Base-by-base conservation (phyloP, 2,797 vertebrate species). In the Sebastes ruberrimus region DNA sequence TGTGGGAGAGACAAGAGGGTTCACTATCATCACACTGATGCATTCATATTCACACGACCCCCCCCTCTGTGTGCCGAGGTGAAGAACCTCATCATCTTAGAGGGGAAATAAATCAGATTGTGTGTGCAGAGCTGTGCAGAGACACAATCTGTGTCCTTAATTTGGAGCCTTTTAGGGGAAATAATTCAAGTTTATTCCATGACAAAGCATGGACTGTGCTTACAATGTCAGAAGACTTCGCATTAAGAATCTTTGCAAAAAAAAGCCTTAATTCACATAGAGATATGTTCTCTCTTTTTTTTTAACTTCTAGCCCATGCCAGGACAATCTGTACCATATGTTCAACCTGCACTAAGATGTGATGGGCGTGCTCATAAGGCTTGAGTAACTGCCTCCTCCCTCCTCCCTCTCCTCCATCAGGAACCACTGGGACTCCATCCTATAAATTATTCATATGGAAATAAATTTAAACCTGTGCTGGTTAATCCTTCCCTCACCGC, bases 361-460 rank as follows among this genome's bases (percentile, higher is more conserved):
- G 72, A 85, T 71, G 60, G 61, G 72, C 70, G 82, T 80, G 61
- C 69, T 83, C 74, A 67, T 63, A 32, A 81, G 27, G 61, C 55
- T 55, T 33, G 49, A 78, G 22, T 61, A 74, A 88, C 71, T 64
- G 71, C 81, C 61, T 62, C 32, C 33, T 16, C 49, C 38, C 25
- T 3, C n/a, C 13, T 3, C n/a, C 13, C 18, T 3, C 11, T 28
- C 73, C 38, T 68, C 73, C 78, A 77, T 53, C 27, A 59, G 68
- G 82, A 89, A 66, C 81, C 84, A 83, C 80, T 84, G 84, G 89
- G 94, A 92, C 93, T 91, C 89, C 88, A 89, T 38, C 18, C 60
- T n/a, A 96, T 97, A 91, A 95, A 97, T 97, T 95, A 97, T 97
- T 97, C 95, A 97, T 95, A 49, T 60, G 42, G 84, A 91, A 93